phyloP scores from a whole-genome alignment of 2,797 vertebrate genomes.

The Oryzias sinensis region DNA sequence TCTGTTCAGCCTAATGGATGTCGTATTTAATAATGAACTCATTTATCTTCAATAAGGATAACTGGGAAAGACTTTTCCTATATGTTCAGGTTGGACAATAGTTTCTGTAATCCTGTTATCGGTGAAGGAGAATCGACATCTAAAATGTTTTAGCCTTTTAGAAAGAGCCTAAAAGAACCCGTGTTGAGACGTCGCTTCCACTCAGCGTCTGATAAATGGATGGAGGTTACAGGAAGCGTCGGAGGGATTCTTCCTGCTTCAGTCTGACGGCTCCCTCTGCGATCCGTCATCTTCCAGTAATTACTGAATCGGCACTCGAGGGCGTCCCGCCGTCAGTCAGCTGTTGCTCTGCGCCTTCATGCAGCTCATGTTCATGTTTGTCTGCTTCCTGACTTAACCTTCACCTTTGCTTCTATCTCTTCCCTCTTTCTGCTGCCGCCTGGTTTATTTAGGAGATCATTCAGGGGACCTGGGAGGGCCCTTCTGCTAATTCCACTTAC shows the following conservation, averaged over 20 bases:
- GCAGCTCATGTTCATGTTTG: neutral
- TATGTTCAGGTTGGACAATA: too few species aligned
- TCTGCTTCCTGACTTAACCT: constrained; percentile 35
- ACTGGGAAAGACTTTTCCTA: too few species aligned
- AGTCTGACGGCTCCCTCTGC: constrained; percentile 40
- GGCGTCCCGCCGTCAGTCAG: constrained; percentile 50
- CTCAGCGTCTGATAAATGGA: constrained; percentile 29
- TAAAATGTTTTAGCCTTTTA: too few species aligned
- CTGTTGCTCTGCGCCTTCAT: constrained; percentile 36
- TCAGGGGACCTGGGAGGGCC: constrained; percentile 31
- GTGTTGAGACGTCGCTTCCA: neutral
- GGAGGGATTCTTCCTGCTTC: constrained; percentile 48
- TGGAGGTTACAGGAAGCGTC: constrained; percentile 27
- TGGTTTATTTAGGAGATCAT: constrained; percentile 41
- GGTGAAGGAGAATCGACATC: too few species aligned
- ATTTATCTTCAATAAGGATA: neutral
- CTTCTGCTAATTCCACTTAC: constrained; percentile 37
- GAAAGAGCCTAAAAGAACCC: too few species aligned
- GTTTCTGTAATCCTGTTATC: too few species aligned
- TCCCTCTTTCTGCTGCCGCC: constrained; percentile 41
- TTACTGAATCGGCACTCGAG: constrained; percentile 61
- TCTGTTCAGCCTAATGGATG: neutral
- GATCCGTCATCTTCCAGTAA: constrained; percentile 51
- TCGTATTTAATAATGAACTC: neutral
- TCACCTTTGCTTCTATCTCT: constrained; percentile 15